Evolutionary conservation across 2,113 vertebrate species (phyloP).

Genomic region (Petroica traversi): DNA sequence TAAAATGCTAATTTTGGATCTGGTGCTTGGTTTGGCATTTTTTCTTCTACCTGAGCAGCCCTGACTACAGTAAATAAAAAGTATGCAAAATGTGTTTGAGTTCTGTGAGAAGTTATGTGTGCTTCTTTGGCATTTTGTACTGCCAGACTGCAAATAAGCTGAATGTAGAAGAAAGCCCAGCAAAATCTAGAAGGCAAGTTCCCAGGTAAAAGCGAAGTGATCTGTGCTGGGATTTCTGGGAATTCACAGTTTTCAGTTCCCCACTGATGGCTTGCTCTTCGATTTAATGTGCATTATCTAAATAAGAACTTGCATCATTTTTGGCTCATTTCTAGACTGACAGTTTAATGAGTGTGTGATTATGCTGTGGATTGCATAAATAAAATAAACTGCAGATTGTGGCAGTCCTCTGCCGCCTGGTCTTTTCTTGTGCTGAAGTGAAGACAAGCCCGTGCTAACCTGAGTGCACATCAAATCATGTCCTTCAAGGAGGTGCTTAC

Average conservation of each 20-base stretch:
- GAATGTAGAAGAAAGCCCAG: background rate
- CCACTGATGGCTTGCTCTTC: background rate
- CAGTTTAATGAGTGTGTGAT: background rate
- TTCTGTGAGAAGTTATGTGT: background rate
- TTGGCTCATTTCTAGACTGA: background rate
- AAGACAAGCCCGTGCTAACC: background rate
- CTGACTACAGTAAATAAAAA: slow-evolving; percentile 15
- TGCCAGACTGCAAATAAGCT: background rate
- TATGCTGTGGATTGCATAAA: background rate
- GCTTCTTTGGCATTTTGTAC: background rate
- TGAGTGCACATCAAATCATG: background rate
- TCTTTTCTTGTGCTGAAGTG: background rate
- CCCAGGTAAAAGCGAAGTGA: background rate
- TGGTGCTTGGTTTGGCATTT: slow-evolving; percentile 79
- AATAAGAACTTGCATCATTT: background rate
- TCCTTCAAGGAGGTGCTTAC: background rate
- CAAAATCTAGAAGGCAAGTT: background rate
- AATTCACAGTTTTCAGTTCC: background rate
- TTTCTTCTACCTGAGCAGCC: slow-evolving; percentile 55
- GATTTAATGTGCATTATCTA: background rate
- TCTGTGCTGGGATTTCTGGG: background rate
- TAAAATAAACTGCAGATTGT: background rate
- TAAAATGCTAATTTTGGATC: slow-evolving; percentile 99
- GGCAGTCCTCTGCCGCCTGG: background rate
- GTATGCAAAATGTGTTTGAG: background rate